Percentiles rank a stretch among this genome's conserved stretches.
Evolutionary conservation across 2,113 vertebrate species (phyloP).

Genomic region (Callipepla californica): DNA sequence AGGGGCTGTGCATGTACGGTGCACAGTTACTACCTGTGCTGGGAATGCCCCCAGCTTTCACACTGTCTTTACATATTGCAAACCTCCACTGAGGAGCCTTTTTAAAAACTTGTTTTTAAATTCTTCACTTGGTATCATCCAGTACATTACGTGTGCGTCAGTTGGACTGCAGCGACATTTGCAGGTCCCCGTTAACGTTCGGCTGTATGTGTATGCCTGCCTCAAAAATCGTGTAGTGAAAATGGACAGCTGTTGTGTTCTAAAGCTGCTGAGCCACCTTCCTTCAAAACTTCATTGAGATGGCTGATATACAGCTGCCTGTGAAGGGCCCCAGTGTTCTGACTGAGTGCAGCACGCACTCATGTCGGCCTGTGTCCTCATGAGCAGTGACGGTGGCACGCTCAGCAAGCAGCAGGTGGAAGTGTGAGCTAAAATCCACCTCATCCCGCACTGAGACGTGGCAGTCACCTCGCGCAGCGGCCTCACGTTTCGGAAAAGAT

Average conservation of each 20-base stretch:
- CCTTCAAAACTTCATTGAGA: not conserved
- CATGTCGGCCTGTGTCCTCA: not conserved
- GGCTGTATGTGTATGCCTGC: not conserved
- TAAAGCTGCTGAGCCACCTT: not conserved
- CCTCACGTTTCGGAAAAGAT: not conserved
- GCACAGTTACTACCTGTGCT: not conserved
- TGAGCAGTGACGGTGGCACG: not conserved
- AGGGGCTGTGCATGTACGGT: not conserved
- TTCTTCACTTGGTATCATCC: not conserved
- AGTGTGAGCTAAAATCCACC: not conserved
- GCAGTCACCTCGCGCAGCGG: not conserved
- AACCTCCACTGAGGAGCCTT: not conserved
- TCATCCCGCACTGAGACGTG: not conserved
- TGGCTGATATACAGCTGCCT: not conserved
- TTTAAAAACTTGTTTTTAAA: not conserved
- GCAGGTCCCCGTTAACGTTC: not conserved
- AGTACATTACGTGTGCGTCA: not conserved
- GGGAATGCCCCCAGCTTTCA: not conserved
- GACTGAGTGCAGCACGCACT: rapidly evolving
- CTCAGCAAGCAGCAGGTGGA: not conserved
- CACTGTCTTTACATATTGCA: not conserved
- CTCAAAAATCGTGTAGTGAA: not conserved
- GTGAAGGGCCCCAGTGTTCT: not conserved
- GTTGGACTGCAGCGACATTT: not conserved
- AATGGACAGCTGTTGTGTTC: not conserved